These are phyloP conservation scores for Subanguina moxae DNA, from an alignment of 1,140 invertebrate species.

Conservation along the genomic window DNA sequence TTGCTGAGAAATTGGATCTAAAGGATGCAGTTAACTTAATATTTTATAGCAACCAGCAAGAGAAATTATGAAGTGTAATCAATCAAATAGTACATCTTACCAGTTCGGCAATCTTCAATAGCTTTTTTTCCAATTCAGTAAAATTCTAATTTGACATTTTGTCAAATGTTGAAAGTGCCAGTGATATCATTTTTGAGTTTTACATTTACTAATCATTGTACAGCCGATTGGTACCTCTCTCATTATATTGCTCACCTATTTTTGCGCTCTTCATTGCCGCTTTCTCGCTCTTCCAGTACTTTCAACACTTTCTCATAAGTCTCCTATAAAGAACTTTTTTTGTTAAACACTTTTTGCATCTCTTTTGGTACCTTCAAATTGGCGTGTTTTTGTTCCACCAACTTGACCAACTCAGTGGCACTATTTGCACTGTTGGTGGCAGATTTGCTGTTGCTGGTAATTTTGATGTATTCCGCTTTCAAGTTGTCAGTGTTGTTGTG, in stretches of 20 bases:
- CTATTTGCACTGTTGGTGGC: constrained; percentile 34
- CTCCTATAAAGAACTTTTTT: constrained; percentile 28
- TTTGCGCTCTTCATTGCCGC: constrained; percentile 50
- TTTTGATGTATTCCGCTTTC: constrained; percentile 49
- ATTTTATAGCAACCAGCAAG: too few relatives aligned
- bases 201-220: too few relatives aligned
- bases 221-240: too few relatives aligned
- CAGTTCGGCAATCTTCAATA: too few relatives aligned
- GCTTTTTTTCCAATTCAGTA: too few relatives aligned
- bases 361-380: constrained; percentile 30
- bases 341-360: not conserved
- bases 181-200: too few relatives aligned
- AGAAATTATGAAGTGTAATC: too few relatives aligned
- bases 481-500: constrained; percentile 44
- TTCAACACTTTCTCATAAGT: constrained; percentile 42
- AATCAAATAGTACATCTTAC: too few relatives aligned
- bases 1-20: too few relatives aligned
- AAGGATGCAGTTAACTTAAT: too few relatives aligned
- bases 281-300: constrained; percentile 42
- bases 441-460: constrained; percentile 42
- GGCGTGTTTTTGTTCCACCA: constrained; percentile 35
- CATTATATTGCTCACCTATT: not conserved
- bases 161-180: too few relatives aligned
- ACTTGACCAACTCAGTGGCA: constrained; percentile 35
- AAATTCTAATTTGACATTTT: too few relatives aligned